Evolutionary conservation across 2,797 vertebrate genomes (phyloP), one percentile per base, ranked within the genome.

Genomic region (Orientallactaga sibirica): DNA sequence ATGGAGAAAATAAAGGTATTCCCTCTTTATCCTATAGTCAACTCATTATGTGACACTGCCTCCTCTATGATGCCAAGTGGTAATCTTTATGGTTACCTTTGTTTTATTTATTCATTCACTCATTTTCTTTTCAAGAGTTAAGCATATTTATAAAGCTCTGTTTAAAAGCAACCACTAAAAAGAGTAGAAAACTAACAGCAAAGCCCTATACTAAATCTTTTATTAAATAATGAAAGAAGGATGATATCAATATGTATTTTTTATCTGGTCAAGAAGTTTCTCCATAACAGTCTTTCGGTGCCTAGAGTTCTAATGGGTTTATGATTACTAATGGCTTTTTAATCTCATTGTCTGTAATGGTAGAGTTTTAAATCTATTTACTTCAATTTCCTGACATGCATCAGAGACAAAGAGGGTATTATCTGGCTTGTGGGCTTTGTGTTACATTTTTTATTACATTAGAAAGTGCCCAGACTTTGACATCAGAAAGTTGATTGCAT

Each of bases 361-460:
- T 95, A 96, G 97, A 97, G 80, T 97, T 98, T 98, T 96, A 98
- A 98, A 98, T 98, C 96, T 97, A 93, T 97, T 98, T 98, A 97
- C 96, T 97, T 98, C 95, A 96, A 97, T 98, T 98, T 98, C 96
- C 96, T 98, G 86, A 97, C 93, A 97, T 97, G 74, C 93, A 97
- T 98, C 88, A 96, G 95, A 96, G 93, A 96, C 94, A 96, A 98
- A 97, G 84, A 87, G 96, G 87, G 20, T 89, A 97, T 97, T 98
- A 97, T 95, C 88, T 96, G 92, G 89, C 64, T 97, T 97, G 96
- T 96, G 94, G 93, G 90, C 68, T 97, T 97, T 96, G 93, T 96
- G 87, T 97, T 98, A 97, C 94, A 95, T 94, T 88, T 95, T 98
- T 97, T 97, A 97, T 98, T 98, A 91, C 70, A 97, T 98, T 98